Percentiles rank a stretch among this genome's conserved stretches.
These are phyloP conservation scores for Cotesia vestalis DNA, from an alignment of 1,140 invertebrate species.

Conservation along the genomic window DNA sequence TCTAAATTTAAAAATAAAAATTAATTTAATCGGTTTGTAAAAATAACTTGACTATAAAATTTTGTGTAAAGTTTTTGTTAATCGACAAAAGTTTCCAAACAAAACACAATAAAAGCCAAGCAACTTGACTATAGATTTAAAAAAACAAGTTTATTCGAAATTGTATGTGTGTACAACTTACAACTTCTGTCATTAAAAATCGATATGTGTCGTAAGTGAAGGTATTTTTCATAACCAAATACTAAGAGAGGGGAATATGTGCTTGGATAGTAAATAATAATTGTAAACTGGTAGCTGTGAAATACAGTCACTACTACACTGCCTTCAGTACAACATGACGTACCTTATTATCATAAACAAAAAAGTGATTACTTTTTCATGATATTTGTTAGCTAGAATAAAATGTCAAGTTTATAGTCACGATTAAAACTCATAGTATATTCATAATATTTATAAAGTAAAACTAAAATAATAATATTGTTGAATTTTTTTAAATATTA, in stretches of 20 bases:
- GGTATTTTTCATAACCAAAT: conserved; percentile 32
- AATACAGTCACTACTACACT: conserved; percentile 34
- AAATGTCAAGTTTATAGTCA: conserved; percentile 25
- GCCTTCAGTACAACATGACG: conserved; percentile 12
- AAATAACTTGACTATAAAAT: neutral
- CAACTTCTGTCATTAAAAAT: conserved; percentile 32
- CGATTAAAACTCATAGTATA: conserved; percentile 1
- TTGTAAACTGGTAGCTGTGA: conserved; percentile 16
- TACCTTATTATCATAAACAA: neutral
- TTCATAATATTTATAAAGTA: conserved; percentile 8
- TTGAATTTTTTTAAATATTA: neutral
- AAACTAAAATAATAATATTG: neutral
- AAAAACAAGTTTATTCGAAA: conserved; percentile 20
- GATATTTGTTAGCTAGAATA: neutral
- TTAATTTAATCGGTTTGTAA: too few relatives aligned
- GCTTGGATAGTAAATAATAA: conserved; percentile 37
- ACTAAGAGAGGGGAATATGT: conserved; percentile 27
- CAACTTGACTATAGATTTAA: neutral
- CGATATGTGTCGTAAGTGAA: conserved; percentile 23
- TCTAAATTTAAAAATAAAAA: too few relatives aligned
- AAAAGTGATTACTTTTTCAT: neutral
- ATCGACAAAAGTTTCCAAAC: neutral
- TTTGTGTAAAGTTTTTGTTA: neutral
- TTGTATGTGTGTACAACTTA: conserved; percentile 18
- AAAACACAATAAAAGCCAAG: conserved; percentile 1